Conservation (phyloP, 2,888 invertebrate genomes). For the Bombylius major region DNA sequence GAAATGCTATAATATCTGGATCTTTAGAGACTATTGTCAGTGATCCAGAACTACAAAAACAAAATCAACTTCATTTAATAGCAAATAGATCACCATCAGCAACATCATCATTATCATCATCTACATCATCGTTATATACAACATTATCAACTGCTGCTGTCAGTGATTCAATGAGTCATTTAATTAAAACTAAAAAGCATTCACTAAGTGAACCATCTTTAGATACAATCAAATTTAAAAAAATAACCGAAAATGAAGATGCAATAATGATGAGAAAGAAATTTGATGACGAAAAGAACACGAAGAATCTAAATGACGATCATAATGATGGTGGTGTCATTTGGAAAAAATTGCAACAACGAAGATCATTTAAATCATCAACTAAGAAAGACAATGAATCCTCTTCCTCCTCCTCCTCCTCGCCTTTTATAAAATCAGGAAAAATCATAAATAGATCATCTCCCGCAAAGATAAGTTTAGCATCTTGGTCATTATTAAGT, state of each 20-base stretch:
- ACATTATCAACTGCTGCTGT: not conserved
- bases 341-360: too few relatives aligned
- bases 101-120: not conserved
- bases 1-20: not conserved
- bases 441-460: not conserved
- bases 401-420: not conserved
- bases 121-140: constrained; percentile 1
- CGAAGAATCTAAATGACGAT: not conserved
- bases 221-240: not conserved
- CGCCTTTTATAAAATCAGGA: not conserved
- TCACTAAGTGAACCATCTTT: constrained; percentile 8
- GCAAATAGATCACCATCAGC: not conserved
- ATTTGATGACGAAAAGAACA: not conserved
- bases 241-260: not conserved
- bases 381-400: not conserved
- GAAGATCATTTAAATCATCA: too few relatives aligned
- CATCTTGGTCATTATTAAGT: constrained; percentile 5
- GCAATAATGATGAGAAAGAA: not conserved
- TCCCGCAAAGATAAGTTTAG: not conserved
- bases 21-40: not conserved
- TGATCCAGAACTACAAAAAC: not conserved
- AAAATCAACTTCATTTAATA: not conserved
- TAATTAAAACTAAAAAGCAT: constrained; percentile 1
- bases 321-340: not conserved
- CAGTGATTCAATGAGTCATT: not conserved